Conservation (phyloP, 2,888 invertebrate genomes). For the Malacosoma neustria region DNA sequence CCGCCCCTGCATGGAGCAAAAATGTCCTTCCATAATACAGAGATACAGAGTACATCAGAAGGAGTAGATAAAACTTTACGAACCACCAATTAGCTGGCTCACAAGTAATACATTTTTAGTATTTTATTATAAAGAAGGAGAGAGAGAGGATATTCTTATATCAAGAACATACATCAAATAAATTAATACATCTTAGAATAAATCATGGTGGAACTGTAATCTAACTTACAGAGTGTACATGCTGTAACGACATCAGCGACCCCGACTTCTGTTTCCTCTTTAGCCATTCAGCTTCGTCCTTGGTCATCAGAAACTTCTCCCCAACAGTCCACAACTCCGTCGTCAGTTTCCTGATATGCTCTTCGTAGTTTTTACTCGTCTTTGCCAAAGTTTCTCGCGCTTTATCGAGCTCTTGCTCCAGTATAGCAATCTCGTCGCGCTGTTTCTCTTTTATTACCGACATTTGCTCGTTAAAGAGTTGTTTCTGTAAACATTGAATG, state of each 20-base stretch:
- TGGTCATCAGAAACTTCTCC: constrained; percentile 74
- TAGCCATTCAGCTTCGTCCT: constrained; percentile 72
- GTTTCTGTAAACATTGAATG: constrained; percentile 51
- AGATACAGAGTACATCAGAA: too few species aligned
- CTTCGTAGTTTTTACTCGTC: constrained; percentile 46
- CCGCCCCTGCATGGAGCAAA: too few species aligned
- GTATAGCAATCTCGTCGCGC: constrained; percentile 63
- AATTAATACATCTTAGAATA: too few species aligned
- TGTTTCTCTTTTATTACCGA: constrained; percentile 60
- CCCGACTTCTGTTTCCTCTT: constrained; percentile 47
- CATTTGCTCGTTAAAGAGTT: constrained; percentile 78
- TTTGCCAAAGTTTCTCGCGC: constrained; percentile 65
- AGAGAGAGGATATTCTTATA: too few species aligned
- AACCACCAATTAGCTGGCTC: too few species aligned
- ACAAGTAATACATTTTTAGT: too few species aligned
- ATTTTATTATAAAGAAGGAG: too few species aligned
- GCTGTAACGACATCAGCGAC: constrained; percentile 62
- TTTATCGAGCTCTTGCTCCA: constrained; percentile 65
- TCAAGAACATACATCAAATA: too few species aligned
- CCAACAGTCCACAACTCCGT: constrained; percentile 77
- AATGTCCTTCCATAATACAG: too few species aligned
- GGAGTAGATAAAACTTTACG: too few species aligned
- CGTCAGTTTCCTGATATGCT: constrained; percentile 59
- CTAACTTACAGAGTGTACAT: constrained; percentile 50
- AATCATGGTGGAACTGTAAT: too few species aligned